Base-by-base conservation (phyloP, 1,140 invertebrate species). In the Hycleus cichorii region DNA sequence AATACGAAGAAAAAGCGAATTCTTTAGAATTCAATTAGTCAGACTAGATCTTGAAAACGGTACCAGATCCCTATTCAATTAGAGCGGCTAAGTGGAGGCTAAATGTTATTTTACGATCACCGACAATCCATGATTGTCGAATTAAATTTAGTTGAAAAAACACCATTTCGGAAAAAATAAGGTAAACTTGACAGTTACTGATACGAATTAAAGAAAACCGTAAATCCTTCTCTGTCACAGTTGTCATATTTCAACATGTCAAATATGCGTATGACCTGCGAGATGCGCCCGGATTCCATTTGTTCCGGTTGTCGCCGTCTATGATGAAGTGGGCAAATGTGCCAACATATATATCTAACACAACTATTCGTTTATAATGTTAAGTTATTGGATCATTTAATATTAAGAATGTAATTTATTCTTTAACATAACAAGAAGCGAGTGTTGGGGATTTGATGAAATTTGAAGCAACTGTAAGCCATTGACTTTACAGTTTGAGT, bases 281-380 rank as follows among this genome's bases (percentile, higher is more conserved):
- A 63, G 57, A 57, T 52, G 60, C 50, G 47, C 49, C 52, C 49
- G 48, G 57, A 62, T 62, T 62, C 60, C 60, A 62, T 62, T 62
- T 62, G 60, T 62, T 62, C 60, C 60, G 60, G 49, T 58, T 62
- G 60, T 62, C 60, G 60, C 39, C 50, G 26, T 58, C 45, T 32
- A 44, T 62, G 60, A 62, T 55, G 57, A 58, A 62, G 56, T 62
- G 60, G 47, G 49, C 43, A 50, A 42, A 32, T 32, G 32, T 40
- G 38, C 44, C 26, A 32, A 39, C 43, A 40, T 45, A 32, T 46
- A 18, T 18, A 18, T 18, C 18, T 18, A 18, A 18, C 18, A 18
- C 18, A 18, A 18, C 18, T 18, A 18, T 18, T 18, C 18, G 18
- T 18, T 48, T 26, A 18, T 32, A 42, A 26, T 38, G 47, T 11